Evolutionary conservation across 2,888 invertebrate genomes (phyloP), one percentile per base, ranked within the genome.

Genomic region (Nomada fabriciana): DNA sequence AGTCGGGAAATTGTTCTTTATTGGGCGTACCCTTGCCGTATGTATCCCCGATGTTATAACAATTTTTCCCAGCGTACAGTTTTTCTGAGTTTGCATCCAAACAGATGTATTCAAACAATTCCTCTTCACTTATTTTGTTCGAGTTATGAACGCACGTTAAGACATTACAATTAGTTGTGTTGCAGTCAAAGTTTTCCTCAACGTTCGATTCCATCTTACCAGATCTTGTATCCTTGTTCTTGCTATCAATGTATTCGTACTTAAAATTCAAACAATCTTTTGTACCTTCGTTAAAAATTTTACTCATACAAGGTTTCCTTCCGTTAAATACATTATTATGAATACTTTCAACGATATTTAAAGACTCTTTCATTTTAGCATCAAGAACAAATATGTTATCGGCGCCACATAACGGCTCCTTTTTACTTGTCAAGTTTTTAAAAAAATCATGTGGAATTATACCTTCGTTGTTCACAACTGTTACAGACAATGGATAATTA

Each of bases 401-500:
- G 0, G 63, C 15, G 13, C n/a, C 15, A 11, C n/a, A 50, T n/a
- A 76, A 55, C 18, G 25, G 60, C 4, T 89, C 87, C 60, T 67
- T 86, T 60, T 86, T 88, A 36, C 43, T 77, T 4, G 89, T 86
- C 57, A 90, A 76, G 60, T 84, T 86, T 81, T 90, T 89, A 47
- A 90, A 88, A 63, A 91, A 86, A 36, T 90, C 89, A 1, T 86
- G 88, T 4, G 91, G 83, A 52, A 89, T 88, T 60, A 89, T 82
- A 61, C 89, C 87, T 50, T 89, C 89, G 65, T 91, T 88, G 7
- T 90, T 87, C 7, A 91, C 90, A 10, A 92, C 82, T 2, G 91
- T 92, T 36, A 92, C 91, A 1, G 91, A 92, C 13, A 92, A 77
- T 0, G 89, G 86, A 68, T 82, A 89, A 80, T 89, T 90, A 59